Evolutionary conservation across 2,113 vertebrate species (phyloP).

Genomic region (Bufo bufo): DNA sequence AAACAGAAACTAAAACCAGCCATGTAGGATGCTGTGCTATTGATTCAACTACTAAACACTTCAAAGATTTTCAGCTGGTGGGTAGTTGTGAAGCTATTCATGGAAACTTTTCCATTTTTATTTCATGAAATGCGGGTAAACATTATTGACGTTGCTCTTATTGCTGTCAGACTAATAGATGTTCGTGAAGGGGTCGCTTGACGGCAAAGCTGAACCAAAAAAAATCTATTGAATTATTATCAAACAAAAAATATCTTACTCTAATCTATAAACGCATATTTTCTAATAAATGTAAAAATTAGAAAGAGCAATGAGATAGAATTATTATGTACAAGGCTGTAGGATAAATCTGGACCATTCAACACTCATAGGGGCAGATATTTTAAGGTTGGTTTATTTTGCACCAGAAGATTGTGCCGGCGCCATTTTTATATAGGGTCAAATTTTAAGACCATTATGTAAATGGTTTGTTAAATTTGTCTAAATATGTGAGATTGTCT

Average conservation of each 20-base stretch:
- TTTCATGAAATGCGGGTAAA: not conserved
- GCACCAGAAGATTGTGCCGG: too few species aligned
- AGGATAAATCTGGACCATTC: too few species aligned
- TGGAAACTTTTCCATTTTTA: conserved; percentile 8
- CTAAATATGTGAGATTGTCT: too few species aligned
- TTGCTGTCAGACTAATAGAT: not conserved
- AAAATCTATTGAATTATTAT: not conserved
- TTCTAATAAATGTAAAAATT: too few species aligned
- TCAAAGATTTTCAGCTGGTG: conserved; percentile 38
- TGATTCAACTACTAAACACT: conserved; percentile 26
- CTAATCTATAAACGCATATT: too few species aligned
- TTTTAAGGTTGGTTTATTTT: too few species aligned
- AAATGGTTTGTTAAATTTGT: too few species aligned
- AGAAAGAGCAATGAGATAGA: too few species aligned
- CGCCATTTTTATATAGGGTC: too few species aligned
- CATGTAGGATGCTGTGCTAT: conserved; percentile 16
- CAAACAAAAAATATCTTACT: not conserved
- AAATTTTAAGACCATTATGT: too few species aligned
- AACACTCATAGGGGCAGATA: too few species aligned
- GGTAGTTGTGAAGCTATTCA: conserved; percentile 26
- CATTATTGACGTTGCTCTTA: not conserved
- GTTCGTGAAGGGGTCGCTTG: not conserved
- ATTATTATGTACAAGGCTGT: too few species aligned
- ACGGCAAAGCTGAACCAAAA: not conserved
- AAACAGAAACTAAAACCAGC: not conserved